Evolutionary conservation across 2,888 invertebrate species (phyloP), one percentile per base, ranked within the genome.

Genomic region (Hirtodrosophila trivittata): DNA sequence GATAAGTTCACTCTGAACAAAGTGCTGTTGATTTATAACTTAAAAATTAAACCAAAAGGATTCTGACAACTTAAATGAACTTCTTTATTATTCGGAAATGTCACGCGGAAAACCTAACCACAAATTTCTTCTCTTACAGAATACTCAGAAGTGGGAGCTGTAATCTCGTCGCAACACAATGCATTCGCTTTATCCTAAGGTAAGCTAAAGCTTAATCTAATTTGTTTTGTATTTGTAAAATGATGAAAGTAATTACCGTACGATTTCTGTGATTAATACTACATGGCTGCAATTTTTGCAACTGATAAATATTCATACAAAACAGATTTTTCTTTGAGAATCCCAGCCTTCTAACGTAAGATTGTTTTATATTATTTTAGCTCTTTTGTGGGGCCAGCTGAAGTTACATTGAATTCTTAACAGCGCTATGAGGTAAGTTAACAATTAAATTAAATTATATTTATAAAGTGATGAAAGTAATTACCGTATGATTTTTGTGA

Each of bases 1-100:
- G 86, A 81, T 72, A 77, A 78, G 72, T 68, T 77, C 43, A 77
- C 70, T 77, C 86, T 75, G 74, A 86, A 75, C 66, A 66, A 69
- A 65, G 54, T 66, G 49, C 59, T 86, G 86, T 75, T 78, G 84
- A 83, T 77, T 60, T 16, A 41, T 43, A 77, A 78, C 84, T 81
- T 71, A 67, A 66, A n/a, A 69, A 71, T 64, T 65, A 56, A 86
- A 86, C 86, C 86, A 86, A 86, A 86, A 86, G 86, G 85, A 85
- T 85, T 74, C 82, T 82, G 82, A 82, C 43, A 69, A 37, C n/a
- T 25, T 6, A 9, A 8, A 41, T 26, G 0, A 0, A 16, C 35
- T 7, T 28, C 0, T 21, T 5, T 21, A 16, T 32, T 33, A 0
- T 2, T 0, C 1, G 5, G 0, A 5, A 46, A n/a, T 35, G 1